Percentiles rank a stretch among this genome's conserved stretches.
Conservation (phyloP, 2,888 invertebrate species). For the Drosophila ezoana region DNA sequence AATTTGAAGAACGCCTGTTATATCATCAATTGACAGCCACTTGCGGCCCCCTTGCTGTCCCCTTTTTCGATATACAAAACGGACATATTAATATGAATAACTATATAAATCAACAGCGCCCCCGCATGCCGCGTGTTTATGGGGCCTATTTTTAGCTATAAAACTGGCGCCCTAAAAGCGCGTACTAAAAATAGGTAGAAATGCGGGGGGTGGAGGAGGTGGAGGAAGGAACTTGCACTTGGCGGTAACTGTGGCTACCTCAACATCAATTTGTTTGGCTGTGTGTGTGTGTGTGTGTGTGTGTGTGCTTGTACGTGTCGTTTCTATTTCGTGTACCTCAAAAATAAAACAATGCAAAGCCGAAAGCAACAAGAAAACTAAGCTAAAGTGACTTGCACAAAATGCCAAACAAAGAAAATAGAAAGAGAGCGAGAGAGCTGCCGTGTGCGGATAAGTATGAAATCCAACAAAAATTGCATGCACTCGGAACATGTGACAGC, state of each 20-base stretch:
- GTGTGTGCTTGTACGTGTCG: slow-evolving; percentile 12
- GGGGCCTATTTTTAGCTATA: slow-evolving; percentile 34
- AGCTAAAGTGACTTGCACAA: slow-evolving; percentile 74
- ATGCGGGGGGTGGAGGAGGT: not conserved
- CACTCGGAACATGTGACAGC: slow-evolving; percentile 66
- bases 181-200: slow-evolving; percentile 63
- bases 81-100: slow-evolving; percentile 37
- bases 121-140: slow-evolving; percentile 17
- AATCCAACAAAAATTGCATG: slow-evolving; percentile 46
- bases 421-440: slow-evolving; percentile 16
- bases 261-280: slow-evolving; percentile 61
- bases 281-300: slow-evolving; percentile 24
- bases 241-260: slow-evolving; percentile 64
- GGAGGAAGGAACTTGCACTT: slow-evolving; percentile 68
- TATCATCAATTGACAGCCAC: slow-evolving; percentile 67
- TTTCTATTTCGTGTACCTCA: slow-evolving; percentile 53
- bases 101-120: slow-evolving; percentile 19
- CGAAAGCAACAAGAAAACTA: slow-evolving; percentile 47
- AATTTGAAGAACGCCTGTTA: slow-evolving; percentile 33
- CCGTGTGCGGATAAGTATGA: slow-evolving; percentile 21
- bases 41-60: slow-evolving; percentile 6
- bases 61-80: slow-evolving; percentile 35
- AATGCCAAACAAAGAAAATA: slow-evolving; percentile 68
- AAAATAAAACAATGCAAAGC: slow-evolving; percentile 56
- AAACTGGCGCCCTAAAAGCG: slow-evolving; percentile 61